These are phyloP conservation scores for Luscinia luscinia DNA, from an alignment of 2,797 vertebrate species.

Conservation along the genomic window DNA sequence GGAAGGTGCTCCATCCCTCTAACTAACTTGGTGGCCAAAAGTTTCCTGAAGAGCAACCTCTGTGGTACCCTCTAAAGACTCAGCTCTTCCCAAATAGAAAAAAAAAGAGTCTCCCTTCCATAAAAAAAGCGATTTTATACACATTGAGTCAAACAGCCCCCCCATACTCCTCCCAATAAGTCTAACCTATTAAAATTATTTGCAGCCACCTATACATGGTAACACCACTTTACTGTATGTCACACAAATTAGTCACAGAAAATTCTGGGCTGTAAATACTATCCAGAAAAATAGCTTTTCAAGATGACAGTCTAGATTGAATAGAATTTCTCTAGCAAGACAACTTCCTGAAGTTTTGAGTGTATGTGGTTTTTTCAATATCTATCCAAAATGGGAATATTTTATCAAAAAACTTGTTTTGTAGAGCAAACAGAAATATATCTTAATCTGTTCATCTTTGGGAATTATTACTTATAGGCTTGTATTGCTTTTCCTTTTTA, in stretches of 20 bases:
- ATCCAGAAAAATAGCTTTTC: not conserved
- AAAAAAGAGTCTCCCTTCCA: not conserved
- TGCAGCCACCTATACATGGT: not conserved
- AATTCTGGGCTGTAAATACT: not conserved
- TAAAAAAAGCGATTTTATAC: not conserved
- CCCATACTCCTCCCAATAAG: not conserved
- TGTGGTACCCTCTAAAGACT: not conserved
- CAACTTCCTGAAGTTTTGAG: not conserved
- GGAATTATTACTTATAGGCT: not conserved
- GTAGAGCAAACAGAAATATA: not conserved
- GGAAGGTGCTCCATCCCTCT: not conserved
- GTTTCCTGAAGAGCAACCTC: not conserved
- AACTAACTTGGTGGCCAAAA: not conserved
- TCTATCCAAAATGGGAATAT: not conserved
- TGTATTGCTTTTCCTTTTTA: slow-evolving; percentile 3
- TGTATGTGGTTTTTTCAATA: not conserved
- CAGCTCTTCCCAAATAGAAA: not conserved
- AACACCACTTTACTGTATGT: not conserved
- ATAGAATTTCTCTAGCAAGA: not conserved
- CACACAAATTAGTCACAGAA: not conserved
- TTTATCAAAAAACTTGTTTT: not conserved
- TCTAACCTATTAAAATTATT: not conserved
- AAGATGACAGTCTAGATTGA: not conserved
- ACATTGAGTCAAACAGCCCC: not conserved
- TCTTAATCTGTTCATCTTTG: not conserved